Percentiles rank a stretch among this genome's conserved stretches.
Conservation (phyloP, 2,797 vertebrate species). For the Anguilla anguilla region DNA sequence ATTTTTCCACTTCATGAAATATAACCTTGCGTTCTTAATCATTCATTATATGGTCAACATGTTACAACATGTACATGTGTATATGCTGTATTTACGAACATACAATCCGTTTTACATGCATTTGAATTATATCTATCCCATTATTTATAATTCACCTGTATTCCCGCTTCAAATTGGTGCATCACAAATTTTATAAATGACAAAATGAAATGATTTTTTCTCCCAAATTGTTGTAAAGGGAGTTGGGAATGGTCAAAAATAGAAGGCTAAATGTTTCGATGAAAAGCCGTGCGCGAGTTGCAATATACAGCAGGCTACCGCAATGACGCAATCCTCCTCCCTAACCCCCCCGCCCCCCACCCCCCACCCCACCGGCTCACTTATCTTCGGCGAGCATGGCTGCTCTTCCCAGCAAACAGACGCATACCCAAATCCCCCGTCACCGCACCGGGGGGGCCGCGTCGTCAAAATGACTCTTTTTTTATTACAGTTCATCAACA, state of each 20-base stretch:
- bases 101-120: no score
- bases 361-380: neutral
- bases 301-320: neutral
- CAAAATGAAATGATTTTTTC: neutral
- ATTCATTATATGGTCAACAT: no score
- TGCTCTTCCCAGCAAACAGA: constrained; percentile 75
- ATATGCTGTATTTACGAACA: no score
- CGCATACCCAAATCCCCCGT: constrained; percentile 82
- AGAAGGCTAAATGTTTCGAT: neutral
- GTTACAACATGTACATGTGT: no score
- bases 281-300: neutral
- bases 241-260: neutral
- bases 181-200: neutral
- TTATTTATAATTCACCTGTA: no score
- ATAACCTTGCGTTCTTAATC: no score
- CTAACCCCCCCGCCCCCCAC: neutral
- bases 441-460: constrained; percentile 77
- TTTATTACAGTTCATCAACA: constrained; percentile 99
- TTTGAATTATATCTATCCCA: no score
- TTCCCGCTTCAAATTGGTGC: neutral
- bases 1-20: no score
- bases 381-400: constrained; percentile 35
- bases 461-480: constrained; percentile 99
- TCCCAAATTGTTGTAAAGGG: neutral
- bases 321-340: neutral